phyloP scores from a whole-genome alignment of 2,888 invertebrate genomes.

The Margaritifera margaritifera region DNA sequence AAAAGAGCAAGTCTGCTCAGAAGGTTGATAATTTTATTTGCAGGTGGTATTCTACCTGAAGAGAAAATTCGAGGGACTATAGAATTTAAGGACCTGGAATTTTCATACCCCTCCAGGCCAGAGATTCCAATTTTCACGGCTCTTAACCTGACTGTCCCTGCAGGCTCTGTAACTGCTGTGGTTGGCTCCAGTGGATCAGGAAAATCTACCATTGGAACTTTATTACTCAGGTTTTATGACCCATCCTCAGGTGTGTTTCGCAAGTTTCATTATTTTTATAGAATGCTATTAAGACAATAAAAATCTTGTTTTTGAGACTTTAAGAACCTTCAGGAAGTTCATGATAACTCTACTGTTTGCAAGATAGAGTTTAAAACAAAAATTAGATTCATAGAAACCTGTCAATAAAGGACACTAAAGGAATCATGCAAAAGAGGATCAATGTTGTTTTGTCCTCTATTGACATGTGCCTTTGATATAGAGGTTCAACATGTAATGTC shows the following conservation, averaged over 20 bases:
- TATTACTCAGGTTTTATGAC: slow-evolving; percentile 89
- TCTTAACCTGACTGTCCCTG: slow-evolving; percentile 80
- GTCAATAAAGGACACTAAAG: too few species aligned
- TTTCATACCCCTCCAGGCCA: slow-evolving; percentile 81
- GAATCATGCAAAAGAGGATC: too few species aligned
- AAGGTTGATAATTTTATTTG: slow-evolving; percentile 5
- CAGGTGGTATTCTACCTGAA: slow-evolving; percentile 73
- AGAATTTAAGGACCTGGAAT: slow-evolving; percentile 82
- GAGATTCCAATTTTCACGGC: slow-evolving; percentile 79
- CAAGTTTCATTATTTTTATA: neutral
- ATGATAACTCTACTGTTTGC: too few species aligned
- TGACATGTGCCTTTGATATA: too few species aligned
- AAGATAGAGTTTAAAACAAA: too few species aligned
- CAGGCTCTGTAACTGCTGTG: slow-evolving; percentile 83
- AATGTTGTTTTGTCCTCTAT: too few species aligned
- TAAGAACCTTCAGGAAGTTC: too few species aligned
- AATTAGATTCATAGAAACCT: too few species aligned
- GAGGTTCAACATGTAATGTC: too few species aligned
- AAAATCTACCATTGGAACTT: slow-evolving; percentile 90
- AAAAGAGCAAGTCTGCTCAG: too few species aligned
- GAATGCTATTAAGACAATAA: too few species aligned
- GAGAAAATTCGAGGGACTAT: slow-evolving; percentile 81
- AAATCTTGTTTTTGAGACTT: too few species aligned
- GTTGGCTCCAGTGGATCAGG: slow-evolving; percentile 95
- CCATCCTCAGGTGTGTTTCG: slow-evolving; percentile 76